Base-by-base conservation (phyloP, 2,797 vertebrate species). In the Enteromius argenteus region DNA sequence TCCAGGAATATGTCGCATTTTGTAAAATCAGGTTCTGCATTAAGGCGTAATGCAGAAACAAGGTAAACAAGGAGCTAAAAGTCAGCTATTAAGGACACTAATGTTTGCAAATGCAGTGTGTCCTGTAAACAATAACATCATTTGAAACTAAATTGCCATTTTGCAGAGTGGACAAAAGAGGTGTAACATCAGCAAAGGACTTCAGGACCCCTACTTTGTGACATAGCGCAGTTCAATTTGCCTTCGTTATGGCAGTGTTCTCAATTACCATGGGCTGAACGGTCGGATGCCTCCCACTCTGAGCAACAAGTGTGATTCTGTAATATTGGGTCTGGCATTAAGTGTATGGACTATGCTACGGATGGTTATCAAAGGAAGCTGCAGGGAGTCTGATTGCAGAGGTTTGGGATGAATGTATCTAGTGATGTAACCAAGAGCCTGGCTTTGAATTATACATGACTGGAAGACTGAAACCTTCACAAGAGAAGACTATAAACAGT, bases 311-410 rank as follows among this genome's bases (percentile, higher is more conserved):
- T 83, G 81, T 66, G 42, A 83, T 77, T 35, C 49, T 1, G 5
- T 83, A 83, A 67, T 83, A 83, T 53, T 77, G 35, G 73, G 62
- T 69, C 62, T 68, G 37, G 17, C 35, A 44, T 17, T 68, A 68
- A 68, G 81, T 60, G 51, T 58, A 77, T 77, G 73, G 27, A 68
- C 73, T 46, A 7, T 11, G 8, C 49, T 46, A 68, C 0, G 51
- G 74, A 82, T 89, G 66, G 86, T 87, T 84, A 83, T 89, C 79
- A 84, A 44, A 53, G 75, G 64, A 69, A 85, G 17, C 87, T 75
- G 79, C 69, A 53, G 82, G 81, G 56, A 77, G 86, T 77, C 58
- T 80, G 51, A 72, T 81, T 42, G 71, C 85, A 80, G 62, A 58
- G 64, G 35, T 42, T 44, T 17, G 66, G 27, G 9, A 44, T 76